Evolutionary conservation across 2,797 vertebrate species (phyloP).

Genomic region (Coregonus suidteri): DNA sequence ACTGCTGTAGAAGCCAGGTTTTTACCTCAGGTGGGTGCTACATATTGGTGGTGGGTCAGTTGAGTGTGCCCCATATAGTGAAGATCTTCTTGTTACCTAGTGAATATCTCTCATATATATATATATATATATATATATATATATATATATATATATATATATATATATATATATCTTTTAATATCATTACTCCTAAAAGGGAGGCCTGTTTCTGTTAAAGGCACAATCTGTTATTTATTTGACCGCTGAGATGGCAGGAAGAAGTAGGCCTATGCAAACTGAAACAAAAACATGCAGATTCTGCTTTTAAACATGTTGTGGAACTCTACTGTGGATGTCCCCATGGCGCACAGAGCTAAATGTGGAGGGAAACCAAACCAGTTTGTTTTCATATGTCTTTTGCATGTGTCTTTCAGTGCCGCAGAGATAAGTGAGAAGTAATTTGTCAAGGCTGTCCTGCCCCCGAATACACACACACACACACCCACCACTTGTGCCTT

Average conservation of each 20-base stretch:
- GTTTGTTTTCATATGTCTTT: constrained; percentile 6
- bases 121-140: too few relatives aligned
- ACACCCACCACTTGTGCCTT: background rate
- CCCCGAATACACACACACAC: background rate
- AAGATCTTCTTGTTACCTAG: too few relatives aligned
- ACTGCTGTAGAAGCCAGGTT: background rate
- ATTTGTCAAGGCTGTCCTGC: constrained; percentile 4
- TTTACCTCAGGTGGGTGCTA: background rate
- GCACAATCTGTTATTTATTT: too few relatives aligned
- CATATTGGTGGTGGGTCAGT: background rate
- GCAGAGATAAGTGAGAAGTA: constrained; percentile 8
- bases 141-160: too few relatives aligned
- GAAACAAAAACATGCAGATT: background rate
- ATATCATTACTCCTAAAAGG: too few relatives aligned
- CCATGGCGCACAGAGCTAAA: background rate
- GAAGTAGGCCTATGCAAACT: too few relatives aligned
- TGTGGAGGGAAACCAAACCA: constrained; percentile 7
- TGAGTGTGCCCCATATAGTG: too few relatives aligned
- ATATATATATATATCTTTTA: too few relatives aligned
- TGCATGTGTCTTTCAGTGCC: background rate
- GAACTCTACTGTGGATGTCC: background rate
- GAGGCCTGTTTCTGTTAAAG: too few relatives aligned
- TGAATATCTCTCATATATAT: too few relatives aligned
- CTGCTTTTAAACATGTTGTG: background rate
- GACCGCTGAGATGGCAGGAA: too few relatives aligned